These are phyloP conservation scores for Lepidurus couesii DNA, from an alignment of 1,140 invertebrate genomes.

Conservation along the genomic window DNA sequence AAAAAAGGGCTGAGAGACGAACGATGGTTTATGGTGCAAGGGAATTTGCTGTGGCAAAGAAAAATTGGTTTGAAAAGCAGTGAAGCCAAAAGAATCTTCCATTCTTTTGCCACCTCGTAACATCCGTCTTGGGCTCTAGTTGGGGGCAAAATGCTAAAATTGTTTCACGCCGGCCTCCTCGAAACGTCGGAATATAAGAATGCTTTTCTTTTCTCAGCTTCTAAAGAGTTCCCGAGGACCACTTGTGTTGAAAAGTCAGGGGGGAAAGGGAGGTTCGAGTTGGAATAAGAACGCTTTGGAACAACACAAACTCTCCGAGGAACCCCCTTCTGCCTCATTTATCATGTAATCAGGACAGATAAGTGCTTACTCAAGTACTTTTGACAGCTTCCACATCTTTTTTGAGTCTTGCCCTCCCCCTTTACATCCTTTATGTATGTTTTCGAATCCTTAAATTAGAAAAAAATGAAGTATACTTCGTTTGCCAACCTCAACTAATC, in stretches of 20 bases:
- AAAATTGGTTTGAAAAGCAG: conserved; percentile 6
- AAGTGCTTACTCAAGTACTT: conserved; percentile 2
- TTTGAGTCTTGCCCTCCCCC: neutral
- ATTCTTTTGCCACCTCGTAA: neutral
- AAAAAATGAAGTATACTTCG: too few species aligned
- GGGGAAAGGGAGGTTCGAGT: neutral
- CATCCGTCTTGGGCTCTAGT: neutral
- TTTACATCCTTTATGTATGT: too few species aligned
- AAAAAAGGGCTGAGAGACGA: neutral
- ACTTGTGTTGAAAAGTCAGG: conserved; percentile 15
- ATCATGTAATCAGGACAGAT: conserved; percentile 1
- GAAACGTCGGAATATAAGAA: neutral
- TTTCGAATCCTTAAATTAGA: too few species aligned
- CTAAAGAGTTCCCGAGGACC: neutral
- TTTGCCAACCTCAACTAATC: too few species aligned
- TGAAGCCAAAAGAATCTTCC: neutral
- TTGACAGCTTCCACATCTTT: conserved; percentile 9
- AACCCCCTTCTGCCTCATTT: conserved; percentile 11
- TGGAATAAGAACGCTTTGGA: conserved; percentile 2
- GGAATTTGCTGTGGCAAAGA: conserved; percentile 21
- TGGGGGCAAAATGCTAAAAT: neutral
- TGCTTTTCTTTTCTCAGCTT: neutral
- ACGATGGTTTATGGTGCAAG: conserved; percentile 11
- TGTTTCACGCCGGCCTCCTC: neutral
- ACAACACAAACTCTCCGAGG: neutral